A percentile compares a stretch with the other conserved stretches of the same genome.
Evolutionary conservation across 2,797 vertebrate genomes (phyloP).

Genomic region (Channallabes apus): DNA sequence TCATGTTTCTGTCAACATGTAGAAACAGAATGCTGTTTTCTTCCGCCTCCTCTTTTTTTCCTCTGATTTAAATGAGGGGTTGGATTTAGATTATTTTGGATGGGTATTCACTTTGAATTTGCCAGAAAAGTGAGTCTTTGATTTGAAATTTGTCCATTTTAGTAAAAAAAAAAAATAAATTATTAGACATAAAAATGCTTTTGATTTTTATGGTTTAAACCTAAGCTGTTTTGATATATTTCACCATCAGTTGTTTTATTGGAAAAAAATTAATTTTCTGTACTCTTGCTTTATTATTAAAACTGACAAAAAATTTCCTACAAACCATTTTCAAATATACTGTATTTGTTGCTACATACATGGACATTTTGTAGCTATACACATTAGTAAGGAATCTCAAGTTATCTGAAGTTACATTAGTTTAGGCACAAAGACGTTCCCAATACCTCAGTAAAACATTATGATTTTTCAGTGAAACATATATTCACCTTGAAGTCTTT

Average conservation of each 20-base stretch:
- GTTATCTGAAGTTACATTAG: background rate
- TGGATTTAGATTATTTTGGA: background rate
- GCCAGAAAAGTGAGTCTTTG: conserved; percentile 9
- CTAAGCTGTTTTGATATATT: conserved; percentile 60
- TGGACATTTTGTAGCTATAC: background rate
- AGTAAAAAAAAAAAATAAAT: background rate
- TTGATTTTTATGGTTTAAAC: conserved; percentile 58
- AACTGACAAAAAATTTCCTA: background rate
- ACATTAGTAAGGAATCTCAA: background rate
- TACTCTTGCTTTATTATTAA: background rate
- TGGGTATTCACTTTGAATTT: conserved; percentile 39
- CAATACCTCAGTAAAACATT: background rate
- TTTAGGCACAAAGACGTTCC: background rate
- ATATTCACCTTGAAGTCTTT: background rate
- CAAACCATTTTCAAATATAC: background rate
- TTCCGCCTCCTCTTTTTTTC: conserved; percentile 35
- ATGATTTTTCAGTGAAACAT: background rate
- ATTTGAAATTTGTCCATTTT: background rate
- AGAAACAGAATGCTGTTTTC: conserved; percentile 24
- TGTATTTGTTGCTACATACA: background rate
- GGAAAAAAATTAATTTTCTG: background rate
- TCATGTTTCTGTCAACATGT: conserved; percentile 50
- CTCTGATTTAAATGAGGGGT: conserved; percentile 30
- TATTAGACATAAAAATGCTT: background rate
- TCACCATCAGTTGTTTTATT: conserved; percentile 9